phyloP scores from a whole-genome alignment of 2,797 vertebrate genomes.

The Scolopax rusticola region DNA sequence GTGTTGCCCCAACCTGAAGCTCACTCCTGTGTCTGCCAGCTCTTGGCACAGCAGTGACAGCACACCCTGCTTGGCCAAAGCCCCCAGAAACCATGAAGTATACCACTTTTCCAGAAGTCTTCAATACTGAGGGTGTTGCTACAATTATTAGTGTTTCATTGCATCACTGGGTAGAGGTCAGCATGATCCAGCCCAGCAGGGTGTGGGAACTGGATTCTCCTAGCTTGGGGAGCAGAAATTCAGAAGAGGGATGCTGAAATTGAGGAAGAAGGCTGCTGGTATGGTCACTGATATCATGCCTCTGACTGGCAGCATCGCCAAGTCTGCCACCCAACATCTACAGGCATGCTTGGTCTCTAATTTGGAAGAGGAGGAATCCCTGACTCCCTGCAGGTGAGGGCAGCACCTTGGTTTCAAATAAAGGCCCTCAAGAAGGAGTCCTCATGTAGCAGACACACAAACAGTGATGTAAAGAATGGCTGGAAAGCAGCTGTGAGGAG shows the following conservation, averaged over 20 bases:
- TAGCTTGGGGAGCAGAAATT: not conserved
- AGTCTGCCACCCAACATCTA: fast-evolving
- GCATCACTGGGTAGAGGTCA: fast-evolving
- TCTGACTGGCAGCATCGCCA: not conserved
- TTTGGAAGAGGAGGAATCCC: not conserved
- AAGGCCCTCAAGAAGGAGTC: not conserved
- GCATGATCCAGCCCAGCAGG: not conserved
- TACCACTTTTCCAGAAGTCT: not conserved
- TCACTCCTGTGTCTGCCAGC: not conserved
- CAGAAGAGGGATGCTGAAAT: not conserved
- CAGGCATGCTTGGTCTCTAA: too few relatives aligned
- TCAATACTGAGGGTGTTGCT: fast-evolving
- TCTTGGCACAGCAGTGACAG: fast-evolving
- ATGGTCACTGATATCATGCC: fast-evolving
- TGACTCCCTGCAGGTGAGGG: fast-evolving
- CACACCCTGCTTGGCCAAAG: not conserved
- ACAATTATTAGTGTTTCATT: fast-evolving
- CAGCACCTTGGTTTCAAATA: not conserved
- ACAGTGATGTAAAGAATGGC: too few relatives aligned
- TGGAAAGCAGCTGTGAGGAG: too few relatives aligned
- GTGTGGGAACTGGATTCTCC: not conserved
- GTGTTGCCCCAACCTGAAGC: not conserved
- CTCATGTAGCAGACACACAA: fast-evolving
- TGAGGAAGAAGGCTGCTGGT: not conserved
- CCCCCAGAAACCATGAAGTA: fast-evolving